Evolutionary conservation across 2,113 vertebrate species (phyloP), one percentile per base, ranked within the genome.

Genomic region (Peromyscus maniculatus): DNA sequence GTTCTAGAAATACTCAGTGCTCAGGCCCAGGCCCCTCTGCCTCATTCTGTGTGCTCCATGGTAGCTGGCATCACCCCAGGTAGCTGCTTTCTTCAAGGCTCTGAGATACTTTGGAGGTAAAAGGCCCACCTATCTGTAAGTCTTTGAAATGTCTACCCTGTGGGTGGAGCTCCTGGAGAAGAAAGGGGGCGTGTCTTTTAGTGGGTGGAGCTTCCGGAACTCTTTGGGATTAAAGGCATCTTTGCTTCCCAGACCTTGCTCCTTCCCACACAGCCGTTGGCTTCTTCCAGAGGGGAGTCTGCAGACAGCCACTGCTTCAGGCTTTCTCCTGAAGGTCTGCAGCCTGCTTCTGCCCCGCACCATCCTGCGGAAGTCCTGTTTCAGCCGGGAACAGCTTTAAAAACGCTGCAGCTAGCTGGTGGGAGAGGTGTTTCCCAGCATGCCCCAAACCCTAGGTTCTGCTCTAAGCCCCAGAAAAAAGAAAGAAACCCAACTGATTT

Each of bases 41-140:
- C 15, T 67, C 26, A 26, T 33, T 46, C 19, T 59, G 46, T 2
- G 0, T 52, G 55, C 39, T 55, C 57, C 46, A 19, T 26, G 7
- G n/a, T 55, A 13, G 74, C 64, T 57, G 71, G 10, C 1, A 3
- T 11, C 0, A 5, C 55, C 49, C 7, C 0, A 0, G 3, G 1
- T 62, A 2, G 10, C 10, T 3, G 59, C 43, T 79, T 86, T 46
- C 43, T 83, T 39, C 15, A 43, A 72, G 57, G 19, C 86, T 59
- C 13, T 6, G 24, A 39, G 66, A 33, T 36, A 8, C 59, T 31
- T 15, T 28, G 80, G 39, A 21, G 31, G 11, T 0, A 4, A 31
- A 84, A 24, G 62, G 69, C 5, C 2, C 36, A 8, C 7, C 11
- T 1, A 6, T 17, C 28, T 36, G 31, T 33, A 52, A 59, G 13